phyloP scores from a whole-genome alignment of 2,888 invertebrate species.

The Cataglyphis livida region DNA sequence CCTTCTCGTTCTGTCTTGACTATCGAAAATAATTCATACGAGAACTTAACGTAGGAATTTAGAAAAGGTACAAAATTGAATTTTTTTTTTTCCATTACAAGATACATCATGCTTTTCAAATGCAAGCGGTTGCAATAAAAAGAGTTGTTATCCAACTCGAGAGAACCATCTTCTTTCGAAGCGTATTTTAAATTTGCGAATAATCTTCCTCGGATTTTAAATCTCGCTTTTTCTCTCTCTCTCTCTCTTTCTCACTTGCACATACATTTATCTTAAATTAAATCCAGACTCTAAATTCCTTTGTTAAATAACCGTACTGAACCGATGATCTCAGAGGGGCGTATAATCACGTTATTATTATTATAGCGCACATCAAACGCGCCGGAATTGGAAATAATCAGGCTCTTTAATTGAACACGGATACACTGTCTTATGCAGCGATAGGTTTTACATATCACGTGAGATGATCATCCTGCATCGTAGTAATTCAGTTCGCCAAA shows the following conservation, averaged over 20 bases:
- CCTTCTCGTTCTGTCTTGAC: slow-evolving; percentile 28
- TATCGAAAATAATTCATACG: slow-evolving; percentile 55
- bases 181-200: slow-evolving; percentile 52
- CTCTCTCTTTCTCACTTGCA: slow-evolving; percentile 8
- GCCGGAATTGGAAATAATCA: neutral
- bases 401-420: neutral
- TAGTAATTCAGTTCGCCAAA: neutral
- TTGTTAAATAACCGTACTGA: slow-evolving; percentile 65
- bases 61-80: slow-evolving; percentile 39
- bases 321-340: slow-evolving; percentile 49
- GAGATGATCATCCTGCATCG: neutral
- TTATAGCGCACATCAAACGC: neutral
- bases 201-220: slow-evolving; percentile 11
- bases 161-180: slow-evolving; percentile 37
- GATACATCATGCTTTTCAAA: slow-evolving; percentile 27
- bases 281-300: slow-evolving; percentile 63
- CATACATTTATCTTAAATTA: slow-evolving; percentile 51
- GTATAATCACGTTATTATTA: slow-evolving; percentile 21
- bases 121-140: slow-evolving; percentile 20
- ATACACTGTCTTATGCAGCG: neutral
- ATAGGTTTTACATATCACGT: neutral
- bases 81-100: slow-evolving; percentile 33
- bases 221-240: slow-evolving; percentile 9
- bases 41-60: slow-evolving; percentile 68
- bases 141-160: neutral